Percentiles rank a stretch among this genome's conserved stretches.
Conservation (phyloP, 2,113 vertebrate genomes). For the Narcine bancroftii region DNA sequence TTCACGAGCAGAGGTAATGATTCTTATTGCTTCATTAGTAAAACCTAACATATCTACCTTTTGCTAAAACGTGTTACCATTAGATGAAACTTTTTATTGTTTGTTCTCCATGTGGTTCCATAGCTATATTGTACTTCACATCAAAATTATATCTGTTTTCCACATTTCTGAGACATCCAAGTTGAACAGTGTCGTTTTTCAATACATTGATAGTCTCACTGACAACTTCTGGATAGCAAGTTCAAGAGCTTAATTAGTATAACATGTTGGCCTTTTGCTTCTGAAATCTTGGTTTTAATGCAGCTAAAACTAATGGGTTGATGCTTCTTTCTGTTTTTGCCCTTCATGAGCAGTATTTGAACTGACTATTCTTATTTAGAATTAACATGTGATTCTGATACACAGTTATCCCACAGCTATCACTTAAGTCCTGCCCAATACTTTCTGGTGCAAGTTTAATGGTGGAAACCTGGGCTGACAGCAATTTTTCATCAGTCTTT, state of each 20-base stretch:
- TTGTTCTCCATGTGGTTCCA: not conserved
- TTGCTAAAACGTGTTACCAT: not conserved
- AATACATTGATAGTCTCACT: not conserved
- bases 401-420: not conserved
- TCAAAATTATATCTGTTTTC: not conserved
- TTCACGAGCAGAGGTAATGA: not conserved
- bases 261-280: not conserved
- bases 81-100: not conserved
- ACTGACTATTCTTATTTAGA: not conserved
- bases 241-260: not conserved
- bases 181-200: not conserved
- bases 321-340: not conserved
- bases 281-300: not conserved
- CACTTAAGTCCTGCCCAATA: no score
- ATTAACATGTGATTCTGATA: not conserved
- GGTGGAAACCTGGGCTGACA: no score
- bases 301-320: not conserved
- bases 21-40: not conserved
- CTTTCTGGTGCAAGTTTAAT: no score
- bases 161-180: not conserved
- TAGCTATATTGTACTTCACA: not conserved
- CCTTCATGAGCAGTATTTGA: not conserved
- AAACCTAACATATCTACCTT: constrained; percentile 1
- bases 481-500: no score
- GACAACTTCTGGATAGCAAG: not conserved